Evolutionary conservation across 2,888 invertebrate species (phyloP).

Genomic region (Panorpa germanica): DNA sequence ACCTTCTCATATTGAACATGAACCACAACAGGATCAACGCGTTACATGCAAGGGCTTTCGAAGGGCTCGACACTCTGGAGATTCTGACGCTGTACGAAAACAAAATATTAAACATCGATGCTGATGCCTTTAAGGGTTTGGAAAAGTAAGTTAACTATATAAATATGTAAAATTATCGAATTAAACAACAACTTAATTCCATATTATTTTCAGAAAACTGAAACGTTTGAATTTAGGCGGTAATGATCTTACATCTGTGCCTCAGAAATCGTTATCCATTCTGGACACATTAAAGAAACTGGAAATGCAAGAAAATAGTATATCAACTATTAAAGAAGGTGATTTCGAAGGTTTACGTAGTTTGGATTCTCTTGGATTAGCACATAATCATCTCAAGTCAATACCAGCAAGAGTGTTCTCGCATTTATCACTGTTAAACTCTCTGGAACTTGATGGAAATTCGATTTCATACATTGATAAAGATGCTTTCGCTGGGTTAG

Average conservation of each 20-base stretch:
- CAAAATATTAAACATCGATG: slow-evolving; percentile 57
- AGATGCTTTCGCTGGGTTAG: slow-evolving; percentile 70
- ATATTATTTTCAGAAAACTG: slow-evolving; percentile 38
- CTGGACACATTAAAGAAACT: slow-evolving; percentile 66
- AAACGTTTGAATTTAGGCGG: slow-evolving; percentile 73
- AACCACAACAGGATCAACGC: slow-evolving; percentile 72
- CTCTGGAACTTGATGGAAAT: slow-evolving; percentile 77
- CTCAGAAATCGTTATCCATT: slow-evolving; percentile 61
- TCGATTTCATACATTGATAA: slow-evolving; percentile 62
- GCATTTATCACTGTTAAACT: slow-evolving; percentile 62
- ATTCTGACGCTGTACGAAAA: slow-evolving; percentile 78
- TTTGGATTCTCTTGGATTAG: slow-evolving; percentile 68
- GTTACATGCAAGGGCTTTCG: slow-evolving; percentile 65
- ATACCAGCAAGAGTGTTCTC: slow-evolving; percentile 70
- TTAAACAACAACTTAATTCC: slow-evolving; percentile 6
- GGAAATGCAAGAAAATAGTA: slow-evolving; percentile 75
- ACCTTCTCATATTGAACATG: slow-evolving; percentile 70
- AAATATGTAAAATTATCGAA: slow-evolving; percentile 1
- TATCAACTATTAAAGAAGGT: slow-evolving; percentile 55
- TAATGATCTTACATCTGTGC: slow-evolving; percentile 57
- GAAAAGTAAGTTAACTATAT: slow-evolving; percentile 48
- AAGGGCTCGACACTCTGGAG: slow-evolving; percentile 71
- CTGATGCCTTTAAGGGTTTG: slow-evolving; percentile 68
- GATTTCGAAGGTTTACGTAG: slow-evolving; percentile 70
- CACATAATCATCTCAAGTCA: slow-evolving; percentile 63